Percentiles rank a stretch among this genome's conserved stretches.
Evolutionary conservation across 2,888 invertebrate species (phyloP).

Genomic region (Orchestes rusci): DNA sequence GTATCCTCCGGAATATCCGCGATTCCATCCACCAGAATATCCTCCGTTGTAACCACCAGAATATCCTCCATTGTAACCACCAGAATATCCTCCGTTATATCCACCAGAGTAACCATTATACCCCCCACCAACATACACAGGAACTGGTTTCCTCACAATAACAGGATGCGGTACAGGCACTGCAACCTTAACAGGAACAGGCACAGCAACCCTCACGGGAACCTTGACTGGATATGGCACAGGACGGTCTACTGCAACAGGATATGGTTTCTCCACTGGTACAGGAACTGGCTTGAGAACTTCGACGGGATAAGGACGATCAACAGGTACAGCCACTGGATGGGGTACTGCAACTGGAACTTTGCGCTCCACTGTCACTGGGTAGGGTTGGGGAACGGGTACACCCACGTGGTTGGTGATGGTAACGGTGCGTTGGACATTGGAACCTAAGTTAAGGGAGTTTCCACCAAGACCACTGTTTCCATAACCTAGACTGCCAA

Average conservation of each 20-base stretch:
- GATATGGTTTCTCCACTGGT: slow-evolving; percentile 48
- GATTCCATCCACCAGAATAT: slow-evolving; percentile 4
- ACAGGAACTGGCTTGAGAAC: slow-evolving; percentile 48
- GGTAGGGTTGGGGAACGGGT: slow-evolving; percentile 49
- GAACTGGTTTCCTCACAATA: slow-evolving; percentile 25
- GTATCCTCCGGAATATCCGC: slow-evolving; percentile 7
- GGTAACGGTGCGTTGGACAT: slow-evolving; percentile 39
- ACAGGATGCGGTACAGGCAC: slow-evolving; percentile 37
- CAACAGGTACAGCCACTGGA: slow-evolving; percentile 45
- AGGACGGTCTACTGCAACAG: slow-evolving; percentile 50
- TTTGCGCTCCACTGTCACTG: slow-evolving; percentile 47
- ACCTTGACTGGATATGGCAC: slow-evolving; percentile 45
- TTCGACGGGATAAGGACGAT: slow-evolving; percentile 44
- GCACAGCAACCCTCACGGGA: slow-evolving; percentile 41
- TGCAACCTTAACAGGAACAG: slow-evolving; percentile 37
- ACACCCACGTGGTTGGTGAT: slow-evolving; percentile 46
- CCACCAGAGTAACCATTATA: slow-evolving; percentile 11
- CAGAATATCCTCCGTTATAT: slow-evolving; percentile 19
- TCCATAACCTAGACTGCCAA: slow-evolving; percentile 2
- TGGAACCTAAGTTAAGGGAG: slow-evolving; percentile 34
- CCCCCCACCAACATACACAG: slow-evolving; percentile 15
- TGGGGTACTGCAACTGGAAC: slow-evolving; percentile 45
- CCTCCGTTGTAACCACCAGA: slow-evolving; percentile 20
- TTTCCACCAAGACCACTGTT: slow-evolving; percentile 8
- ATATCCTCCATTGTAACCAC: neutral